Percentiles rank a stretch among this genome's conserved stretches.
Conservation (phyloP, 2,888 invertebrate genomes). For the Mesorhabditis spiculigera region DNA sequence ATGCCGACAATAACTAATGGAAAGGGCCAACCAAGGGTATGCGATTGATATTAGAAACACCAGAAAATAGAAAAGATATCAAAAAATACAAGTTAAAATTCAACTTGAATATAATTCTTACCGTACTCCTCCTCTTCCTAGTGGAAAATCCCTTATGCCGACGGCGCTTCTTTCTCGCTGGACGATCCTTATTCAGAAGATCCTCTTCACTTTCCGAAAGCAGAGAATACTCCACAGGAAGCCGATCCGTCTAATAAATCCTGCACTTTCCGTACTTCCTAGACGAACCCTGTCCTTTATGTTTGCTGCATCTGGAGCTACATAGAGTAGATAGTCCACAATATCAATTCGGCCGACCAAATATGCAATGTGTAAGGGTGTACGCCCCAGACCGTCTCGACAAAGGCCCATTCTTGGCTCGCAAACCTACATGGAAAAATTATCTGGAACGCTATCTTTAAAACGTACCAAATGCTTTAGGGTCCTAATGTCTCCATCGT, state of each 20-base stretch:
- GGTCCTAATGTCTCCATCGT: slow-evolving; percentile 45
- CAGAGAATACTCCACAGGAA: neutral
- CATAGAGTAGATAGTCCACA: slow-evolving; percentile 43
- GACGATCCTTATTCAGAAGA: no score
- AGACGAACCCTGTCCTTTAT: slow-evolving; percentile 40
- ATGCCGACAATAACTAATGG: no score
- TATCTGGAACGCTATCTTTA: neutral
- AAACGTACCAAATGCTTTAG: slow-evolving; percentile 51
- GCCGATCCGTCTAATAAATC: neutral
- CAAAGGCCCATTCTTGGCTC: slow-evolving; percentile 27
- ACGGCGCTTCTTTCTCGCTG: no score
- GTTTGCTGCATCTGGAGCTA: slow-evolving; percentile 47
- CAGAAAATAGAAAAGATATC: no score
- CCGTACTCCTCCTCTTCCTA: no score
- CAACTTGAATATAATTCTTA: no score
- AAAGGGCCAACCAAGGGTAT: no score
- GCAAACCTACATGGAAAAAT: slow-evolving; percentile 11
- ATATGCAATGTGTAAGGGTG: slow-evolving; percentile 49
- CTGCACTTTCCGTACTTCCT: slow-evolving; percentile 9
- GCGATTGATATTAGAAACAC: no score
- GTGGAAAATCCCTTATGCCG: no score
- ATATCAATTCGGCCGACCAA: slow-evolving; percentile 24
- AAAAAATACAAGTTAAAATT: no score
- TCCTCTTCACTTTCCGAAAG: slow-evolving; percentile 1
- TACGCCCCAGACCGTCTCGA: slow-evolving; percentile 40